Conservation (phyloP, 2,888 invertebrate species). For the Parnassius apollo region DNA sequence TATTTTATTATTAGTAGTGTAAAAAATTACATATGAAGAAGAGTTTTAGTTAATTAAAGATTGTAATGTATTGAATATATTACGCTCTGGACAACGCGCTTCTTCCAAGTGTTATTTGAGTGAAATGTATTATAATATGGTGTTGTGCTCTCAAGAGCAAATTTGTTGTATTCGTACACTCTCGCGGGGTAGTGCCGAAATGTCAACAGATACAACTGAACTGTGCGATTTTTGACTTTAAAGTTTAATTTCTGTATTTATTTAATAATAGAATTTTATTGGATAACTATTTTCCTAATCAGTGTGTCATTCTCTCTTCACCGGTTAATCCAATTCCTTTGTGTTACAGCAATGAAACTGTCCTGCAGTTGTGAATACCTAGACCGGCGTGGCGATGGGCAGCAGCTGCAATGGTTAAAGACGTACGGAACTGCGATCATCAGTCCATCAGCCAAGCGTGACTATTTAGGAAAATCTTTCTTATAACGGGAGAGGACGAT, state of each 20-base stretch:
- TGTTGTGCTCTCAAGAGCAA: constrained; percentile 56
- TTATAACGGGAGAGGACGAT: too few relatives aligned
- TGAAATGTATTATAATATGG: constrained; percentile 41
- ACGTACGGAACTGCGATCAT: too few relatives aligned
- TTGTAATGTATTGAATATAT: constrained; percentile 54
- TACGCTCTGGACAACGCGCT: constrained; percentile 41
- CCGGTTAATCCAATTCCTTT: too few relatives aligned
- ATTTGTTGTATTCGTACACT: constrained; percentile 55
- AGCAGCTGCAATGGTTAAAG: too few relatives aligned
- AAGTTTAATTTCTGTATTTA: constrained; percentile 65
- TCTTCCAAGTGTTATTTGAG: constrained; percentile 53
- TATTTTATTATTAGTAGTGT: constrained; percentile 42
- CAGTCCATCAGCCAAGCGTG: too few relatives aligned
- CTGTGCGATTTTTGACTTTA: constrained; percentile 74
- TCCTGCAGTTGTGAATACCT: too few relatives aligned
- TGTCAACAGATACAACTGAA: constrained; percentile 57
- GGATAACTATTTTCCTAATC: too few relatives aligned
- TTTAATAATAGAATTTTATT: constrained; percentile 75
- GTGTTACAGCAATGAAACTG: too few relatives aligned
- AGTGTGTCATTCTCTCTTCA: too few relatives aligned
- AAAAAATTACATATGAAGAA: constrained; percentile 58
- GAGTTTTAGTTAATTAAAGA: constrained; percentile 56
- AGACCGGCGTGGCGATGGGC: too few relatives aligned
- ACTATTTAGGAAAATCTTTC: too few relatives aligned
- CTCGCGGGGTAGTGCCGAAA: constrained; percentile 55